Percentiles rank a stretch among this genome's conserved stretches.
phyloP scores from a whole-genome alignment of 2,888 invertebrate species.

The Ophonus ardosiacus region DNA sequence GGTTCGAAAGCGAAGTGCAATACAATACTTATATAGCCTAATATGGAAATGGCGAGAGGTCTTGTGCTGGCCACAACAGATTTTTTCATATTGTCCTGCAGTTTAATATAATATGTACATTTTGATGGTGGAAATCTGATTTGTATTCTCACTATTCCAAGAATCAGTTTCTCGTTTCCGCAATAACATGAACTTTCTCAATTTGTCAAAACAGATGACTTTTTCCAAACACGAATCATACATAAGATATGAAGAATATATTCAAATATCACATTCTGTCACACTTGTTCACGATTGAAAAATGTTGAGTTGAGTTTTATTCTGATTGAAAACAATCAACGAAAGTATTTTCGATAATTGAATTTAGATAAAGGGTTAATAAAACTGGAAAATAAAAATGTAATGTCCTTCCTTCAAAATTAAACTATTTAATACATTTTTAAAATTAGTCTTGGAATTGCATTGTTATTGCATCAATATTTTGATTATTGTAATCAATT shows the following conservation, averaged over 20 bases:
- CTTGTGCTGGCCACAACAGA: too few relatives aligned
- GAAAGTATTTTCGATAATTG: background rate
- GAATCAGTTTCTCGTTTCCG: background rate
- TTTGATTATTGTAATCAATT: too few relatives aligned
- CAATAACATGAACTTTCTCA: slow-evolving; percentile 21
- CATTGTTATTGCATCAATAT: too few relatives aligned
- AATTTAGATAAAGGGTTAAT: background rate
- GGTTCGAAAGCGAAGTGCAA: too few relatives aligned
- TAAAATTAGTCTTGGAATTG: too few relatives aligned
- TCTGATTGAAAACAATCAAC: background rate
- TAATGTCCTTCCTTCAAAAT: too few relatives aligned
- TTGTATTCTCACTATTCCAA: background rate
- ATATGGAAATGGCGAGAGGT: too few relatives aligned
- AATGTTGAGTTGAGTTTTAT: background rate
- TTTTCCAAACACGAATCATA: background rate
- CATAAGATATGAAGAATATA: background rate
- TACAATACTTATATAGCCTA: too few relatives aligned
- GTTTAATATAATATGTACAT: too few relatives aligned
- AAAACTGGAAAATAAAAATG: too few relatives aligned
- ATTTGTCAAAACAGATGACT: slow-evolving; percentile 16
- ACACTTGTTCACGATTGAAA: background rate
- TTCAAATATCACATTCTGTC: background rate
- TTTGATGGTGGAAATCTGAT: background rate
- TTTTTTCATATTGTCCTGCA: too few relatives aligned
- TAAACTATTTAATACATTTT: too few relatives aligned